Evolutionary conservation across 2,888 invertebrate species (phyloP).

Genomic region (Drosophila nr. perissopoda): DNA sequence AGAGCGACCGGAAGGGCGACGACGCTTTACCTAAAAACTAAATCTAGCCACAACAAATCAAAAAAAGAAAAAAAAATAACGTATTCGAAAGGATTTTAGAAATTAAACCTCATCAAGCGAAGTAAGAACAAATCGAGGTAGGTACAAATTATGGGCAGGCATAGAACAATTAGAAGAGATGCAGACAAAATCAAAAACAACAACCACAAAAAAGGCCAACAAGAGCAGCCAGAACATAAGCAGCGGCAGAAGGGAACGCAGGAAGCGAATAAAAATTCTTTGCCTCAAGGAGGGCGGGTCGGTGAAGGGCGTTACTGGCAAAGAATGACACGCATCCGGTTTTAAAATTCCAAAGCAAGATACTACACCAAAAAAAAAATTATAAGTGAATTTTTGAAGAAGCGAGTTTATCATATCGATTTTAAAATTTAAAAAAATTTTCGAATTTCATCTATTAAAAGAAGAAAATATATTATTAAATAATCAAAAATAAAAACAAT

Average conservation of each 20-base stretch:
- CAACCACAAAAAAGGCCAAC: conserved; percentile 1
- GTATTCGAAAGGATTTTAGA: conserved; percentile 45
- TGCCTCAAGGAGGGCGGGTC: background rate
- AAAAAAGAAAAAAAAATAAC: background rate
- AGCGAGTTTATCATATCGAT: background rate
- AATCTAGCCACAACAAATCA: conserved; percentile 32
- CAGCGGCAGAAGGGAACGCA: conserved; percentile 19
- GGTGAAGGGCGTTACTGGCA: conserved; percentile 9
- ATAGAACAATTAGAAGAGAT: conserved; percentile 71
- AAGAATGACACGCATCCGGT: conserved; percentile 75
- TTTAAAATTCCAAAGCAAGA: conserved; percentile 69
- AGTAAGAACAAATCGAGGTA: conserved; percentile 43
- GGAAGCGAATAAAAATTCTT: conserved; percentile 27
- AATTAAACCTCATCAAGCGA: conserved; percentile 48
- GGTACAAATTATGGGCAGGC: conserved; percentile 68
- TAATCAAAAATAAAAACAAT: too few relatives aligned
- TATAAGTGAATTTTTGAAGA: background rate
- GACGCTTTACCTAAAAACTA: conserved; percentile 2
- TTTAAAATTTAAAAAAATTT: background rate
- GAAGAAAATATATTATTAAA: background rate
- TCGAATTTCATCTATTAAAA: background rate
- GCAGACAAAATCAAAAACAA: conserved; percentile 22
- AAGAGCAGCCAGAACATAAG: conserved; percentile 17
- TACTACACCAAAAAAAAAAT: background rate
- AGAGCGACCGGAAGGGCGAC: conserved; percentile 32